phyloP scores from a whole-genome alignment of 2,113 vertebrate genomes.

The Psephotus haematonotus region DNA sequence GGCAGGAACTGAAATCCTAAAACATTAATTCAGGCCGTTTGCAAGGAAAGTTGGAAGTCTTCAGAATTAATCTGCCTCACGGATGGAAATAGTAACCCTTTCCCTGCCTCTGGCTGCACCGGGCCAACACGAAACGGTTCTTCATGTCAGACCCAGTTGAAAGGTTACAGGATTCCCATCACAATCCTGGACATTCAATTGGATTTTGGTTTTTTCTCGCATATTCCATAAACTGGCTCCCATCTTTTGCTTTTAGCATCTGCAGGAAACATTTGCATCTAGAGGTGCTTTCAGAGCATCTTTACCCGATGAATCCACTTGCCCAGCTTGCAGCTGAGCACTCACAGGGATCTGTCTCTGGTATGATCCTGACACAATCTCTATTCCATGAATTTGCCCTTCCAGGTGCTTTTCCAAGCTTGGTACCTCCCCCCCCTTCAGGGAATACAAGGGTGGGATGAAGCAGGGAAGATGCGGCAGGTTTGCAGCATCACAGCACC shows the following conservation, averaged over 20 bases:
- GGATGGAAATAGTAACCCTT: slow-evolving; percentile 24
- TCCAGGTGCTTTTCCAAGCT: neutral
- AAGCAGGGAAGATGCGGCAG: neutral
- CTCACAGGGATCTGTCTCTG: neutral
- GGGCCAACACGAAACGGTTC: neutral
- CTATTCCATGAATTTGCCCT: neutral
- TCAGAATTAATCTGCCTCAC: slow-evolving; percentile 12
- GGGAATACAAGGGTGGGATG: fast-evolving
- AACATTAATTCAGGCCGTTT: slow-evolving; percentile 46
- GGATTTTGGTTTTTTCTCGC: neutral
- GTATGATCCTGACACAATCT: fast-evolving
- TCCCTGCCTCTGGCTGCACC: neutral
- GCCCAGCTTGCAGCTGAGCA: fast-evolving
- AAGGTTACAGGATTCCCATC: neutral
- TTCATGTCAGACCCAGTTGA: neutral
- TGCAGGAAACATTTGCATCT: neutral
- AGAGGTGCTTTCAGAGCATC: neutral
- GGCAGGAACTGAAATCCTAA: slow-evolving; percentile 41
- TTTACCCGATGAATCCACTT: neutral
- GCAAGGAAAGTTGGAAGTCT: slow-evolving; percentile 24
- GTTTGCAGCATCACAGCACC: fast-evolving
- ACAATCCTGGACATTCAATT: neutral
- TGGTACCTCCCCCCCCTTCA: neutral
- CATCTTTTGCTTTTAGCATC: neutral
- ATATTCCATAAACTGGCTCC: neutral